Evolutionary conservation across 2,113 vertebrate species (phyloP).

Genomic region (Sceloporus tristichus): DNA sequence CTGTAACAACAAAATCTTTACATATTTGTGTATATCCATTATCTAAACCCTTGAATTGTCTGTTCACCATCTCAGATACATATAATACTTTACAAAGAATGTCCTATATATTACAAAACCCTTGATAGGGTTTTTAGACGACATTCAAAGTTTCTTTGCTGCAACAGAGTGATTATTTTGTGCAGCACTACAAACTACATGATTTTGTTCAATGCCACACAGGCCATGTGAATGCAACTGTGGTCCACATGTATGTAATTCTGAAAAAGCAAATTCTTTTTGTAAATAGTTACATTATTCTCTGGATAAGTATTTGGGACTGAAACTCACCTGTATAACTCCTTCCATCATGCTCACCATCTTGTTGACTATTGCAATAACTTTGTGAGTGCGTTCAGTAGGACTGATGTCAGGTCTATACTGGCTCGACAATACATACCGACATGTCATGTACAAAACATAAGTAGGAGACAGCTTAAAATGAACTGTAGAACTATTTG

Average conservation of each 20-base stretch:
- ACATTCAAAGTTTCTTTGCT: not conserved
- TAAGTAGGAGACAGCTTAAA: constrained; percentile 97
- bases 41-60: not conserved
- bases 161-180: constrained; percentile 1
- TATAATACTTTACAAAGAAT: not conserved
- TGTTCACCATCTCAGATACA: not conserved
- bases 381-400: constrained; percentile 93
- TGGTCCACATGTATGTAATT: not conserved
- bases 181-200: not conserved
- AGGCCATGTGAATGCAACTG: not conserved
- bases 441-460: constrained; percentile 96
- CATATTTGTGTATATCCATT: not conserved
- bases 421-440: constrained; percentile 90
- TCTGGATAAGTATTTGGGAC: not conserved
- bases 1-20: not conserved
- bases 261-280: not conserved
- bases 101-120: not conserved
- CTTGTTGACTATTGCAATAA: constrained; percentile 97
- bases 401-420: constrained; percentile 92
- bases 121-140: not conserved
- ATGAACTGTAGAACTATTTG: constrained; percentile 98
- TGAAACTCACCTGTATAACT: constrained; percentile 94
- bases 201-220: not conserved
- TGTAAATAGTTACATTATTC: not conserved
- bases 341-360: constrained; percentile 99